Base-by-base conservation (phyloP, 2,888 invertebrate species). In the Drosophila neoperkinsi region DNA sequence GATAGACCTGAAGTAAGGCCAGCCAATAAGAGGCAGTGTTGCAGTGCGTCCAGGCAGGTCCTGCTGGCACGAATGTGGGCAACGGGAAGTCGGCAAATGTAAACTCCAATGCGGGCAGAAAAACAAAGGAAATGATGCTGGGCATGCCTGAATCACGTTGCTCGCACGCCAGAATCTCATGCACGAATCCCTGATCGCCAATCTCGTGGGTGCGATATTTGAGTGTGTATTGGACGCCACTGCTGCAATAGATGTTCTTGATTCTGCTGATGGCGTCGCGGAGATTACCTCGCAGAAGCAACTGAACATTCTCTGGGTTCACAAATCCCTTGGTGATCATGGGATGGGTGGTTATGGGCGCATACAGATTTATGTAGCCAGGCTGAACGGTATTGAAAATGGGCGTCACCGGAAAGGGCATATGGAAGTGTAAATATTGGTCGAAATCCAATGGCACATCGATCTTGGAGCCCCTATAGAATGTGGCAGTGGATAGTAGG, bases 161-260 rank as follows among this genome's bases (percentile, higher is more conserved):
- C 61, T 83, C 83, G n/a, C 76, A 59, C 3, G 87, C 87, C 10
- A 84, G 31, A 4, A 83, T 84, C 58, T 83, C 84, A 28, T 83
- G 83, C 16, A 86, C 79, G 21, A 83, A 83, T 30, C 83, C 83
- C 70, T 83, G 83, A 62, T 83, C 83, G 0, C 83, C 83, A n/a
- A 86, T 83, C 50, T 83, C 83, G 25, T 78, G 81, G 4, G 83
- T 86, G 46, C 84, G 79, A 51, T 83, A 83, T 53, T 31, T 79
- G 1, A 83, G 55, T 51, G 46, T 67, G 56, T 86, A 83, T 9
- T 60, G 53, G 3, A 74, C 55, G 0, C 84, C 87, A 21, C 69
- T 79, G n/a, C 60, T 55, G 34, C 84, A 84, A 25, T 28, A 13
- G 10, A 83, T 53, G 36, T 10, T 30, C 33, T 68, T 64, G 28